Base-by-base conservation (phyloP, 2,797 vertebrate species). In the Pipistrellus pygmaeus region DNA sequence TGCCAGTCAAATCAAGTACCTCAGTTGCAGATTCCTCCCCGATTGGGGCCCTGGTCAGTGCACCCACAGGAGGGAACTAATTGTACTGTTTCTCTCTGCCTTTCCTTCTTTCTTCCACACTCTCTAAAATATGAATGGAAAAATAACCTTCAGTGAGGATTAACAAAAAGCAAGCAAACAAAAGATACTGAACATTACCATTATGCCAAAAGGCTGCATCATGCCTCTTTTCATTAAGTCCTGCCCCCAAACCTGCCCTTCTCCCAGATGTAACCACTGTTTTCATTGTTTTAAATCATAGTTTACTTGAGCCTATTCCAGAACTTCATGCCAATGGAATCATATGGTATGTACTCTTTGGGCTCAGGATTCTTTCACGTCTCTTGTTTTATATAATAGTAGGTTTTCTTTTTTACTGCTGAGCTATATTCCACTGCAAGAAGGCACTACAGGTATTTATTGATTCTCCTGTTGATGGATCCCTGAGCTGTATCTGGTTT, bases 211-310 rank as follows among this genome's bases (percentile, higher is more conserved):
- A 91, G 25, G 44, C 72, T 75, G 84, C 57, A 32, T 94, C 38
- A n/a, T 69, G 27, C 35, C 41, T 73, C 57, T 91, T 88, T 80
- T 68, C 51, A 80, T 85, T 35, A 95, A 91, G 53, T 15, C 15
- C 18, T 62, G 23, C 6, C 21, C 76, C 32, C 11, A 75, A 8
- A 57, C 38, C n/a, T 80, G 55, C 6, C 12, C 35, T 8, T 4
- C 7, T n/a, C 17, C 66, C 66, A 68, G 30, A 88, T 41, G 10
- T 10, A 90, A 64, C 15, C 32, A 44, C 27, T 71, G 5, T 73
- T 73, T 66, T 66, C 57, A 85, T 6, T n/a, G 66, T 91, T 80
- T 84, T 35, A 35, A 57, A 88, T 83, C 48, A 53, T 15, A 62
- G 46, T 85, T 60, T 88, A 77, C 17, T 41, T 44, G 32, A 57